Evolutionary conservation across 2,888 invertebrate species (phyloP), one percentile per base, ranked within the genome.

Genomic region (Tetragnatha montana): DNA sequence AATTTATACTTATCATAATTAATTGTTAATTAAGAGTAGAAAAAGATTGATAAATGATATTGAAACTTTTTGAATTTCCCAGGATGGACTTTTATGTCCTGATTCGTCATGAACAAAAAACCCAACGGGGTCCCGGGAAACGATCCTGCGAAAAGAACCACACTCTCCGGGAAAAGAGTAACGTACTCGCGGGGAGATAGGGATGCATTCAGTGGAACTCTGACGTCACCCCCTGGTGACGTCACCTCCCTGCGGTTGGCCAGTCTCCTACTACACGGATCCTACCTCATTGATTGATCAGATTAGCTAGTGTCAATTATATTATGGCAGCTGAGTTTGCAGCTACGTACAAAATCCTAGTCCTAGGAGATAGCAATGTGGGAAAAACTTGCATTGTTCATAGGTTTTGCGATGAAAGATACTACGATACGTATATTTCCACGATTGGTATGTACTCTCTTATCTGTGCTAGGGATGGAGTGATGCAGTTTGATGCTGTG

Each of bases 321-420:
- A 35, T 35, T 35, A 91, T 91, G 91, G 91, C 91, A 81, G 91
- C 87, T 51, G 91, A 91, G 75, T 91, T 91, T 71, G 89, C 91
- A 73, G 89, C 91, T 80, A 97, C 97, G 92, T 97, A 97, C 94
- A 97, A 97, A 94, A 95, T 97, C 92, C 94, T 97, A 93, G 97
- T 97, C 93, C 94, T 97, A 93, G 97, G 97, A 88, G 97, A 97
- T 94, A 97, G 97, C 84, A 97, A 97, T 94, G 97, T 97, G 91
- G 97, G 97, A 21, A 97, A 97, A 95, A 97, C 97, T 91, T 97
- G 97, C 94, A 96, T 97, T 92, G 97, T 97, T 92, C 97, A 97
- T 94, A 95, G 97, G 94, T 97, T 97, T 93, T 97, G 97, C 93
- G 97, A 97, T 93, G 97, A 97, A 94, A 95, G 96, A 93, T 97